phyloP scores from a whole-genome alignment of 1,140 invertebrate genomes.

The Meloidogyne floridensis region DNA sequence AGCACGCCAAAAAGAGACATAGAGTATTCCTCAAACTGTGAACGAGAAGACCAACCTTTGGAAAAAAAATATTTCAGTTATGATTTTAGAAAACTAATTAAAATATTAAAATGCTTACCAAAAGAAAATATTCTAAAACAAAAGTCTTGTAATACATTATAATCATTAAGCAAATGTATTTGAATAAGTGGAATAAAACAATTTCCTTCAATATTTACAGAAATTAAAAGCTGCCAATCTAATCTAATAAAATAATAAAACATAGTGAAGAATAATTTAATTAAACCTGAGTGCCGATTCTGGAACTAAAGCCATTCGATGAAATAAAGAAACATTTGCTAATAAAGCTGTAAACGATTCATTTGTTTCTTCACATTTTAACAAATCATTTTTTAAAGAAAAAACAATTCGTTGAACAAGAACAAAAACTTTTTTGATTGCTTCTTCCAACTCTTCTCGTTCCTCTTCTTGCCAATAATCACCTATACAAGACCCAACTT shows the following conservation, averaged over 20 bases:
- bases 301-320: constrained; percentile 44
- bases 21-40: constrained; percentile 51
- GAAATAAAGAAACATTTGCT: constrained; percentile 37
- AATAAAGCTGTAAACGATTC: constrained; percentile 39
- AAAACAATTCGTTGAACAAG: constrained; percentile 36
- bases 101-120: not conserved
- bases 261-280: not conserved
- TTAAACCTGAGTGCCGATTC: constrained; percentile 40
- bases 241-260: constrained; percentile 24
- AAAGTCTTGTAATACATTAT: constrained; percentile 43
- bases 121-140: constrained; percentile 42
- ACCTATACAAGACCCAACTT: not conserved
- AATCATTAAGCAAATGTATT: constrained; percentile 50
- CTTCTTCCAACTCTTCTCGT: constrained; percentile 37
- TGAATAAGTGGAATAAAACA: constrained; percentile 40
- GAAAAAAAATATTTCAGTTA: not conserved
- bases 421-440: constrained; percentile 33
- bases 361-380: not conserved
- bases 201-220: not conserved
- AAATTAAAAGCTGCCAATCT: constrained; percentile 37
- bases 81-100: too few relatives aligned
- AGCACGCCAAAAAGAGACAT: constrained; percentile 56
- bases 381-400: constrained; percentile 20
- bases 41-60: constrained; percentile 37
- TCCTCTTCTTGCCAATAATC: not conserved